Percentiles rank a stretch among this genome's conserved stretches.
These are phyloP conservation scores for Troides oblongomaculatus DNA, from an alignment of 2,888 invertebrate species.

Conservation along the genomic window DNA sequence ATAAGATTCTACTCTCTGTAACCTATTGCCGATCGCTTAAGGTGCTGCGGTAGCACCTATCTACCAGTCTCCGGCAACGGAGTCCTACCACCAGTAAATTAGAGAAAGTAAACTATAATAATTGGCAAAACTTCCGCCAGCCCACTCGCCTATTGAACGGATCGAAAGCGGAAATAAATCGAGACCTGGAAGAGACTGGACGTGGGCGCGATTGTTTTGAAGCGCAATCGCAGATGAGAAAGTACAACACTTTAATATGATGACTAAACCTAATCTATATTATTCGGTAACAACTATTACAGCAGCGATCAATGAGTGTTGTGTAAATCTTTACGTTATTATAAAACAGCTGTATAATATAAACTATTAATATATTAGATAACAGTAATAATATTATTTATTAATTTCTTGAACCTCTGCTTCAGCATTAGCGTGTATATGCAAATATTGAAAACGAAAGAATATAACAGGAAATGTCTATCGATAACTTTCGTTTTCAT, in stretches of 20 bases:
- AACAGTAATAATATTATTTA: background rate
- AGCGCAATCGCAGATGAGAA: conserved; percentile 32
- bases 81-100: conserved; percentile 37
- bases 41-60: too few species aligned
- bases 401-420: conserved; percentile 3
- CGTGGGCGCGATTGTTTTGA: conserved; percentile 58
- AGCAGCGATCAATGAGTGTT: conserved; percentile 5
- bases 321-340: conserved; percentile 15
- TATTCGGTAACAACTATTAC: conserved; percentile 26
- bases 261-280: conserved; percentile 30
- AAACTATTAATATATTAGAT: background rate
- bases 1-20: too few species aligned
- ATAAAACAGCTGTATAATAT: conserved; percentile 2
- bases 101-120: conserved; percentile 71
- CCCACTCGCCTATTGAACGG: conserved; percentile 59
- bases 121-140: conserved; percentile 60
- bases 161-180: conserved; percentile 53
- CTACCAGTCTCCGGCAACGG: too few species aligned
- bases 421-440: conserved; percentile 7
- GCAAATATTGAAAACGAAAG: conserved; percentile 11
- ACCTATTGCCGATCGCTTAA: too few species aligned
- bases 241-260: conserved; percentile 31
- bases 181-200: conserved; percentile 50
- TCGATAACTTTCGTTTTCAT: conserved; percentile 13
- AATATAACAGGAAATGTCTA: conserved; percentile 3